Evolutionary conservation across 2,113 vertebrate genomes (phyloP), one percentile per base, ranked within the genome.

Genomic region (Cavia porcellus): DNA sequence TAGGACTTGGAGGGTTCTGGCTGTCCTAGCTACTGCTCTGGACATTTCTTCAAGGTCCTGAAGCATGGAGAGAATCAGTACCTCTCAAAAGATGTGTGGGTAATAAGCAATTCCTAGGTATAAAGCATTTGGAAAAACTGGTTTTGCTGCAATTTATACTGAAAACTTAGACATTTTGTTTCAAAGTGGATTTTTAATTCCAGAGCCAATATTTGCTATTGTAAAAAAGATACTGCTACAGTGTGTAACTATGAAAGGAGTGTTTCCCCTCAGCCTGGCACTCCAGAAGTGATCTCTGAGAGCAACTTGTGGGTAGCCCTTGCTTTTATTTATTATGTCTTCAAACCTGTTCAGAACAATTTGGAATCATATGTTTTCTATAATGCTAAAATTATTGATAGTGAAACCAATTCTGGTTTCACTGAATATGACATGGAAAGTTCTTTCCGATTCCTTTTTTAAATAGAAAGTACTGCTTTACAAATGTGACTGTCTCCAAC

Each of bases 121-220:
- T 24, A 32, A 83, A 22, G 12, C 25, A 28, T 66, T 92, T 10
- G 28, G 82, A 82, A 64, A 93, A 59, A 24, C 62, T 19, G 59
- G 80, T 66, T 64, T n/a, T 70, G 66, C 79, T 77, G 6, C 28
- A 74, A 42, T 86, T 92, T 70, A 70, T 52, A 81, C 5, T 2
- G 32, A 90, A 92, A 87, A 55, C 47, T 66, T 55, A 2, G 50
- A 87, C 9, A 57, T 55, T 86, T 80, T 12, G 25, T 84, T 86
- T 72, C 30, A 64, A 86, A 86, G 84, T 55, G 91, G 45, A 47
- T 89, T 95, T 52, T 64, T 87, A 90, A 59, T 66, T 84, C 47
- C 25, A 55, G 75, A 80, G n/a, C 35, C n/a, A 85, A 66, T 64
- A 80, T 47, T n/a, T 86, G 32, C 30, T 81, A 5, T 13, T 75